Conservation (phyloP, 1,140 invertebrate genomes). For the Phymorhynchus buccinoides region DNA sequence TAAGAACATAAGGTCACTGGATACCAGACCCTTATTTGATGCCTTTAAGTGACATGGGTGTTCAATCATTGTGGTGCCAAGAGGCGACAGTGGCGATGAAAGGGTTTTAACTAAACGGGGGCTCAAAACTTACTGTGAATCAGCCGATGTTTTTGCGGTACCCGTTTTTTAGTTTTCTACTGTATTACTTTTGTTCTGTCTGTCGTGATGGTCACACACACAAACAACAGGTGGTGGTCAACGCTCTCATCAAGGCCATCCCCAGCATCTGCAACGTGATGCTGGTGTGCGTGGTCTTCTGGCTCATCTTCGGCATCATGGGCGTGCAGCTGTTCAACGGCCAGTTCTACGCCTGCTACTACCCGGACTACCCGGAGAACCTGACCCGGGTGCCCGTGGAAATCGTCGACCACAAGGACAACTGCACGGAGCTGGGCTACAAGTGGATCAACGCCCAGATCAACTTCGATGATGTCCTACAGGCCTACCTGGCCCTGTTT, state of each 20-base stretch:
- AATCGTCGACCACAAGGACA: slow-evolving; percentile 55
- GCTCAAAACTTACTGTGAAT: no score
- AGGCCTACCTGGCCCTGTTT: slow-evolving; percentile 96
- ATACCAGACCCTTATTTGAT: no score
- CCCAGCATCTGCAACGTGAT: slow-evolving; percentile 96
- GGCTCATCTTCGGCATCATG: slow-evolving; percentile 95
- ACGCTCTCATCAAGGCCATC: slow-evolving; percentile 94
- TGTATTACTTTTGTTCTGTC: not conserved
- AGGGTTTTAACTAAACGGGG: no score
- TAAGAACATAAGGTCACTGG: no score
- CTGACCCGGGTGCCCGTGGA: slow-evolving; percentile 47
- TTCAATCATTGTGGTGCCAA: no score
- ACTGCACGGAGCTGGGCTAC: slow-evolving; percentile 80
- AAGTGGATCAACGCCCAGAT: slow-evolving; percentile 97
- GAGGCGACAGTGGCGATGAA: no score
- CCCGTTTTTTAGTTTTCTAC: no score
- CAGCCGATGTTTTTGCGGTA: no score
- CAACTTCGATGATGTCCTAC: slow-evolving; percentile 98
- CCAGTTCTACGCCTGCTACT: slow-evolving; percentile 94
- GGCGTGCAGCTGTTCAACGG: slow-evolving; percentile 91
- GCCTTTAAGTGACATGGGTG: no score
- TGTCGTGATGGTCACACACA: no score
- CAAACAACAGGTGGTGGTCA: slow-evolving; percentile 94
- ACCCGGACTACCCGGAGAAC: slow-evolving; percentile 81
- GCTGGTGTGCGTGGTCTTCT: slow-evolving; percentile 91